Evolutionary conservation across 2,797 vertebrate genomes (phyloP).

Genomic region (Spondyliosoma cantharus): DNA sequence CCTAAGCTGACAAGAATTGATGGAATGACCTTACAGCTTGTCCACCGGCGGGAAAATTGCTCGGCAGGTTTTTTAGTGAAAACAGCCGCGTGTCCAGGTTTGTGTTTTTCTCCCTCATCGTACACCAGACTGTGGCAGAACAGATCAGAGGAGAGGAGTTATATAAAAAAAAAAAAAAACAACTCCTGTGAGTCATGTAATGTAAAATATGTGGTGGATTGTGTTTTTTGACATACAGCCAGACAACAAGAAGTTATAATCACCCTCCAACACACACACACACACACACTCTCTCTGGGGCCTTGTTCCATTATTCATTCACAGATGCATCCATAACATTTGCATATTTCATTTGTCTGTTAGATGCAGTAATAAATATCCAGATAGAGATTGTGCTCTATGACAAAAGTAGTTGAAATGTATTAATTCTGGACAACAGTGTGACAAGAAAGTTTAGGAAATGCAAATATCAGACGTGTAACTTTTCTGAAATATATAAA

Average conservation of each 20-base stretch:
- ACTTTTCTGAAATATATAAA: slow-evolving; percentile 16
- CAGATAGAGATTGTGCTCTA: slow-evolving; percentile 23
- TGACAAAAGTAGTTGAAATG: slow-evolving; percentile 23
- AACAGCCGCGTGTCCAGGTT: slow-evolving; percentile 21
- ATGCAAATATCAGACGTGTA: background rate
- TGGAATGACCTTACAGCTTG: slow-evolving; percentile 75
- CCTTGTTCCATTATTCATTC: slow-evolving; percentile 60
- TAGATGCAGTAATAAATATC: slow-evolving; percentile 45
- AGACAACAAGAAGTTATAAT: slow-evolving; percentile 33
- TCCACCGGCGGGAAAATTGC: slow-evolving; percentile 57
- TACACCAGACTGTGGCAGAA: slow-evolving; percentile 30
- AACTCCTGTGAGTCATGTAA: background rate
- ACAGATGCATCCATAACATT: slow-evolving; percentile 35
- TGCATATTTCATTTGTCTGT: slow-evolving; percentile 56
- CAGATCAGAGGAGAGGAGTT: slow-evolving; percentile 22
- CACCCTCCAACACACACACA: background rate
- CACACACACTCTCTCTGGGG: background rate
- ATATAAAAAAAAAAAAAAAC: slow-evolving; percentile 4
- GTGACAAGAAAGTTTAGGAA: background rate
- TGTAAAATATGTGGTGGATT: background rate
- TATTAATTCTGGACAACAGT: slow-evolving; percentile 34
- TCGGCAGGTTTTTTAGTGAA: slow-evolving; percentile 37
- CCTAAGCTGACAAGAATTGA: slow-evolving; percentile 78
- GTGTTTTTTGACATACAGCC: slow-evolving; percentile 16
- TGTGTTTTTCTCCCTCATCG: slow-evolving; percentile 47